A percentile compares a stretch with the other conserved stretches of the same genome.
phyloP scores from a whole-genome alignment of 2,113 vertebrate genomes.

The Peromyscus leucopus region DNA sequence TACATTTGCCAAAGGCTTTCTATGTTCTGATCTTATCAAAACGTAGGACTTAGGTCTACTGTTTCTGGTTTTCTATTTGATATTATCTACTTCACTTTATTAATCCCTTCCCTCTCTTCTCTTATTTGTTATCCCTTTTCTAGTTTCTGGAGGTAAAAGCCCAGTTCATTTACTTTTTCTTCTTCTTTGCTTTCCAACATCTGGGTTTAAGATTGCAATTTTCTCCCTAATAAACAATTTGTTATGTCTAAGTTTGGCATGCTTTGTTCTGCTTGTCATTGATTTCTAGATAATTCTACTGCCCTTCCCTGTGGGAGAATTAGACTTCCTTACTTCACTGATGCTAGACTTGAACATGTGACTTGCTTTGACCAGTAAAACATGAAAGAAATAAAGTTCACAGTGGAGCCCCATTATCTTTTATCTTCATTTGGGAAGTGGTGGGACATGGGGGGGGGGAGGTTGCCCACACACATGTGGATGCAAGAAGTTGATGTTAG shows the following conservation, averaged over 20 bases:
- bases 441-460: too few relatives aligned
- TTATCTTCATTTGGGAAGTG: neutral
- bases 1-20: conserved; percentile 69
- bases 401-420: too few relatives aligned
- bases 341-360: neutral
- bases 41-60: conserved; percentile 55
- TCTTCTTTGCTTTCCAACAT: conserved; percentile 61
- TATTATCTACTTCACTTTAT: conserved; percentile 67
- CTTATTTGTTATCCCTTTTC: conserved; percentile 52
- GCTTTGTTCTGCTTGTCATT: conserved; percentile 19
- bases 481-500: neutral
- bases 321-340: neutral
- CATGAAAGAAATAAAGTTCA: neutral
- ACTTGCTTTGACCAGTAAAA: neutral
- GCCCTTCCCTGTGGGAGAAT: neutral
- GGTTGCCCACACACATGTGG: neutral
- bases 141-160: conserved; percentile 55
- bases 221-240: conserved; percentile 55
- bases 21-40: conserved; percentile 67
- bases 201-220: conserved; percentile 67
- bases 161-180: conserved; percentile 51
- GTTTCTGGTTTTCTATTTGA: conserved; percentile 63
- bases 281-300: conserved; percentile 44
- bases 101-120: conserved; percentile 68
- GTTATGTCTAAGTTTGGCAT: conserved; percentile 9